Conservation (phyloP, 2,797 vertebrate species). For the Muscicapa striata region DNA sequence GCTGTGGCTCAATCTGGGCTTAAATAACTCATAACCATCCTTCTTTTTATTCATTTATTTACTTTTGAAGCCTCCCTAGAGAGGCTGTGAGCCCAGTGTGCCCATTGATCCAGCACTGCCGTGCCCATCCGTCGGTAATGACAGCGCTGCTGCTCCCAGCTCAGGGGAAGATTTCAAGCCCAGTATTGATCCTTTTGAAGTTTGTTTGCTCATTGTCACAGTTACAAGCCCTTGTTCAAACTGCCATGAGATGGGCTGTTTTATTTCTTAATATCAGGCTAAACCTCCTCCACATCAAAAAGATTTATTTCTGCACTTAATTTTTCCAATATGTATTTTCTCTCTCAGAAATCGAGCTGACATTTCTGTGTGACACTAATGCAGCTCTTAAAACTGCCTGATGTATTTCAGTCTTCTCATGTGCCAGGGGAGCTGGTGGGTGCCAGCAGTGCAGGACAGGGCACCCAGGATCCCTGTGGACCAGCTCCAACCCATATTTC, state of each 20-base stretch:
- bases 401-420: neutral
- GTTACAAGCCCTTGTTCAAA: neutral
- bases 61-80: neutral
- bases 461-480: neutral
- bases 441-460: neutral
- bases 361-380: neutral
- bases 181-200: conserved; percentile 47
- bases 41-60: neutral
- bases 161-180: conserved; percentile 20
- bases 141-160: neutral
- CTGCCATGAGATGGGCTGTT: neutral
- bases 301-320: conserved; percentile 26
- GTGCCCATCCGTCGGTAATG: fast-evolving
- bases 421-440: neutral
- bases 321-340: neutral
- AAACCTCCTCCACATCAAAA: neutral
- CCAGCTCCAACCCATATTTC: neutral
- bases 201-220: neutral
- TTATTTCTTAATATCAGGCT: conserved; percentile 1
- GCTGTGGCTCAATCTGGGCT: neutral
- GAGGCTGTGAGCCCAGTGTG: neutral
- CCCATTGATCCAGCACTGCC: neutral
- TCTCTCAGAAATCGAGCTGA: neutral
- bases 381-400: neutral
- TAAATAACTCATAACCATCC: neutral